phyloP scores from a whole-genome alignment of 2,113 vertebrate species.

The Gadus chalcogrammus region DNA sequence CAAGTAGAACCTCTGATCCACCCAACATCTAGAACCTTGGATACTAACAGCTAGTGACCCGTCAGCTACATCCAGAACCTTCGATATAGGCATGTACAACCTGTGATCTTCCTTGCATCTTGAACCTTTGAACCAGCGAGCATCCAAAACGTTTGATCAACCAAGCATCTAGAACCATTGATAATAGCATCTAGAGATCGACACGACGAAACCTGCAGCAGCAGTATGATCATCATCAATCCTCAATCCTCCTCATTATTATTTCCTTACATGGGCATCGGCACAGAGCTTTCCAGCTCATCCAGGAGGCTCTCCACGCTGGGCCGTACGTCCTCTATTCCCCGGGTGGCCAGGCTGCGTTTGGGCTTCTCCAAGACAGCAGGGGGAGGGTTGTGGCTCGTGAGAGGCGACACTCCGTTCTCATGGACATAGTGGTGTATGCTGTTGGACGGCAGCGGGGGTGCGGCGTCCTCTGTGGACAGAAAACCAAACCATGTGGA shows the following conservation, averaged over 20 bases:
- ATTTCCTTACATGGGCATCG: slow-evolving; percentile 80
- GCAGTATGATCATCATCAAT: not conserved
- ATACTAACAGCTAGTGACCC: too few species aligned
- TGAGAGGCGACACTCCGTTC: slow-evolving; percentile 65
- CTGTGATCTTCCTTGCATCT: too few species aligned
- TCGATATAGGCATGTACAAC: too few species aligned
- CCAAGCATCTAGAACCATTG: too few species aligned
- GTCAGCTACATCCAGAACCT: too few species aligned
- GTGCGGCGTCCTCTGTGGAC: slow-evolving; percentile 51
- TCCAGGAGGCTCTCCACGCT: slow-evolving; percentile 89
- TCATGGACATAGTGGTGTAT: slow-evolving; percentile 76
- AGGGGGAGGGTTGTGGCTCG: slow-evolving; percentile 56
- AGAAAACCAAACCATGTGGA: not conserved
- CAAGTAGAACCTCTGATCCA: too few species aligned
- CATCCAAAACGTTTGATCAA: too few species aligned
- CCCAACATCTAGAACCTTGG: too few species aligned
- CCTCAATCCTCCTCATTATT: not conserved
- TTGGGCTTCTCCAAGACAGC: slow-evolving; percentile 81
- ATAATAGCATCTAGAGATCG: not conserved
- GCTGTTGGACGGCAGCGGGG: slow-evolving; percentile 55
- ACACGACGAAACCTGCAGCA: not conserved
- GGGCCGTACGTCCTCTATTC: slow-evolving; percentile 81
- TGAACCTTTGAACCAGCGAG: too few species aligned
- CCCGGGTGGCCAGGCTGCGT: slow-evolving; percentile 57
- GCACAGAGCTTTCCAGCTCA: slow-evolving; percentile 89